Base-by-base conservation (phyloP, 1,140 invertebrate genomes). In the Tetragonula clypearis region DNA sequence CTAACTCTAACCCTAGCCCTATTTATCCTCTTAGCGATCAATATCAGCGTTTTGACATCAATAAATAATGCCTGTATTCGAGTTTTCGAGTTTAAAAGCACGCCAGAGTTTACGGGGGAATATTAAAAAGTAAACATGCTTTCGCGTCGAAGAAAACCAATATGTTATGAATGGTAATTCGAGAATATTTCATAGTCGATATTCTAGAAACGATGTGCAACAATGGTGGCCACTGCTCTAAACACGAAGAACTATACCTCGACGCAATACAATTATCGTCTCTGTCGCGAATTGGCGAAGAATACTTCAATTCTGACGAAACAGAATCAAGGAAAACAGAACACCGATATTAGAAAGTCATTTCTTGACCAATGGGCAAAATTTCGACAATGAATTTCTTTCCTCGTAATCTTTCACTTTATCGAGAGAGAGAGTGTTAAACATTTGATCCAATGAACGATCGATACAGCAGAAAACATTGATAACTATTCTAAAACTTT, bases 111-210 rank as follows among this genome's bases (percentile, higher is more conserved):
- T n/a, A 71, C 53, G 23, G 21, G 21, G 78, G 66, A 80, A 72
- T 80, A 58, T 80, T 80, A 80, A 80, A 80, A 80, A 80, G 78
- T 17, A 79, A 71, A 69, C 78, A 79, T 56, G 30, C 65, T 49
- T 49, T 9, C 78, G 62, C 21, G 23, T 41, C 78, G 53, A 79
- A 79, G 66, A 17, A 79, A 79, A 69, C 26, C 78, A 60, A 81
- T 74, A 74, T 62, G 69, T 74, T 74, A 56, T 71, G 78, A 74
- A 74, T 74, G 35, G 41, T 49, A 69, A 73, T 81, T 53, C 79
- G 56, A 73, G 78, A 17, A 81, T 73, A 81, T 81, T 62, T 74
- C 79, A 58, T 62, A 53, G 23, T 30, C n/a, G 60, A 81, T 81
- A 65, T 74, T 53, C 79, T 56, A 30, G 30, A 60, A 62, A 71